Base-by-base conservation (phyloP, 2,797 vertebrate genomes). In the Neosalanx taihuensis region DNA sequence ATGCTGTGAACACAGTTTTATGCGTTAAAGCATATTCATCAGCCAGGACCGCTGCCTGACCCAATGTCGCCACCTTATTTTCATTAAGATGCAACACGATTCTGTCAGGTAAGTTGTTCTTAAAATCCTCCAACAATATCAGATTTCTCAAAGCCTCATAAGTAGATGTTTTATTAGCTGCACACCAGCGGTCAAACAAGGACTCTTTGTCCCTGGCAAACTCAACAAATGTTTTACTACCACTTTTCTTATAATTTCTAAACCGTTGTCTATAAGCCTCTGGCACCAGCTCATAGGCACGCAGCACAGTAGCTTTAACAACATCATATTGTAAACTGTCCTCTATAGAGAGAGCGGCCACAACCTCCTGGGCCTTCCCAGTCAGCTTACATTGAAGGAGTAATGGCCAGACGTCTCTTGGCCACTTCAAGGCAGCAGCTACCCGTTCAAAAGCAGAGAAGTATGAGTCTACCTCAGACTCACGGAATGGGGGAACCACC, bases 91-190 rank as follows among this genome's bases (percentile, higher is more conserved):
- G 58, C 0, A 49, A 33, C n/a, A 67, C 56, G 6, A 72, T 63
- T 17, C 23, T 31, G 1, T 72, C 69, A 10, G 35, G 35, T 6
- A 75, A 12, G 49, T 41, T 49, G 2, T 26, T 64, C 26, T 72
- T 69, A 60, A 69, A 76, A 5, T 76, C 70, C 26, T 72, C 60
- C 4, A 72, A 6, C 3, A 72, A 20, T 2, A 69, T 35, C 10
- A 31, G 41, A 35, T 73, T 35, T 6, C 64, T 3, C 3, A 73
- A 58, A 30, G 56, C 31, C 13, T 33, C 13, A 9, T 31, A 67
- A 37, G 67, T 15, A 20, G 12, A 60, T 3, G 5, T 18, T 18
- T 67, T 67, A 35, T 13, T 56, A 6, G 53, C 53, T 26, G 1
- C 12, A 5, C 26, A 46, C 71, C 64, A 67, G 15, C 33, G 31